Base-by-base conservation (phyloP, 2,888 invertebrate genomes). In the Caenorhabditis macrosperma region DNA sequence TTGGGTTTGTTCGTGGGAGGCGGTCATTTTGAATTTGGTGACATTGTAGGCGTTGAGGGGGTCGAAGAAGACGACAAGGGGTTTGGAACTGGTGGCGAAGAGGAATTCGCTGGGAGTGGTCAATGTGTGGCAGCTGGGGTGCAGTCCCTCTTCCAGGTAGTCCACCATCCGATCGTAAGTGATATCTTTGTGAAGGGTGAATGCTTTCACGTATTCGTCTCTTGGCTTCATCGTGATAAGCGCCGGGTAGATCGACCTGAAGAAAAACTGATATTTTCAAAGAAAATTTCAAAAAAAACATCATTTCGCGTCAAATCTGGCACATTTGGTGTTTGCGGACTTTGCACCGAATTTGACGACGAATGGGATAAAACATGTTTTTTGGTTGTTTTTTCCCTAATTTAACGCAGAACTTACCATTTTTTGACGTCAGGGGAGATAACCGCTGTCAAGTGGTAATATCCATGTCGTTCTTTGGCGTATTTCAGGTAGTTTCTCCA, bases 201-300 rank as follows among this genome's bases (percentile, higher is more conserved):
- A 79, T 12, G 82, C 84, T 60, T 81, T 68, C 0, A 63, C 59
- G 38, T 69, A 77, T 24, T 44, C 30, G 44, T 85, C 85, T 0
- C 44, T 17, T 4, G 85, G 85, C 46, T 85, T 85, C 72, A 82
- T 79, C 5, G 83, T 81, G 46, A 85, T 79, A 9, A 85, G 76
- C 1, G 85, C 85, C 1, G 85, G 85, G 22, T 83, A 67, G 38
- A 68, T 54, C 10, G 81, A 63, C 81, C 77, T 72, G 55, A 50
- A 68, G 48, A 68, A 44, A 28, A 28, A n/a, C 54, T 15, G 12
- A 20, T 30, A 54, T 30, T 10, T 54, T 54, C 12, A 50, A 9
- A 33, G 57, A 46, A 48, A 35, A 15, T 46, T 28, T 48, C 48
- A n/a, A n/a, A 38, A 30, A 41, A 17, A 44, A 38, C 3, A 10